Evolutionary conservation across 2,113 vertebrate species (phyloP).

Genomic region (Mirza zaza): DNA sequence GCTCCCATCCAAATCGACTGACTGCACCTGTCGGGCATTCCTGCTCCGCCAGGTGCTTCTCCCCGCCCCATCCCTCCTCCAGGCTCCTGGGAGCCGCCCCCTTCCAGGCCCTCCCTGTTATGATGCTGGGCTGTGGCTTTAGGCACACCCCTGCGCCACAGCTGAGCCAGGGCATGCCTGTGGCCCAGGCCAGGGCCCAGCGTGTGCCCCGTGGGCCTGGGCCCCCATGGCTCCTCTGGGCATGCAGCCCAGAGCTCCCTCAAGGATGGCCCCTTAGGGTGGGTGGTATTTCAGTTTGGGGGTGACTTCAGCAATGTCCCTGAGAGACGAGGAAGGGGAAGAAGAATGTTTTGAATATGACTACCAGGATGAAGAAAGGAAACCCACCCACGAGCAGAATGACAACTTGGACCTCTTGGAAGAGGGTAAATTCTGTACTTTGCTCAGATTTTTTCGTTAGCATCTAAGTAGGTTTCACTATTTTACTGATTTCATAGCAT

Average conservation of each 20-base stretch:
- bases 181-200: conserved; percentile 74
- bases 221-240: conserved; percentile 49
- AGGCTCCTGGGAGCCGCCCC: not conserved
- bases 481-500: too few species aligned
- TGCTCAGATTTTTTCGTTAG: not conserved
- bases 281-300: conserved; percentile 36
- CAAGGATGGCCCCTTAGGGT: conserved; percentile 17
- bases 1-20: not conserved
- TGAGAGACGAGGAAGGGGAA: conserved; percentile 59
- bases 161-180: conserved; percentile 75
- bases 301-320: conserved; percentile 84
- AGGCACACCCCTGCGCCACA: not conserved
- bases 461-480: not conserved
- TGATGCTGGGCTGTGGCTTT: not conserved
- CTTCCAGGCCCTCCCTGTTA: not conserved
- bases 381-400: not conserved
- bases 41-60: not conserved
- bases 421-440: conserved; percentile 85
- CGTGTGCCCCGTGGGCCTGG: conserved; percentile 48
- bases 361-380: conserved; percentile 72
- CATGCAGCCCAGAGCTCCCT: conserved; percentile 56
- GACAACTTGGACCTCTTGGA: conserved; percentile 83
- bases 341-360: conserved; percentile 86
- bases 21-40: not conserved
- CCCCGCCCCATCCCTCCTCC: not conserved